phyloP scores from a whole-genome alignment of 2,113 vertebrate genomes.

The Geococcyx californianus region DNA sequence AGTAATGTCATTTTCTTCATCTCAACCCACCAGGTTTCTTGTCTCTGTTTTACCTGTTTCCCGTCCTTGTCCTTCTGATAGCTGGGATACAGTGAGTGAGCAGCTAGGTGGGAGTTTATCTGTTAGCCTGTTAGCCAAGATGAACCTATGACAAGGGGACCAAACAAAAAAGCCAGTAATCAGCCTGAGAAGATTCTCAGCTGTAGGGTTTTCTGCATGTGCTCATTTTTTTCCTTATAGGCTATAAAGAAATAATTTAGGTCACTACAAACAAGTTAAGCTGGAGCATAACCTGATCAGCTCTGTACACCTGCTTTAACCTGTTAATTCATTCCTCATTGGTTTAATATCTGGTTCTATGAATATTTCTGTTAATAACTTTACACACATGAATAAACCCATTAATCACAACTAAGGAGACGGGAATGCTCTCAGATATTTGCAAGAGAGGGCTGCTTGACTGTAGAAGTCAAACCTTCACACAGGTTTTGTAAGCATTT shows the following conservation, averaged over 20 bases:
- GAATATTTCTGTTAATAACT: constrained; percentile 35
- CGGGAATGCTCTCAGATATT: constrained; percentile 21
- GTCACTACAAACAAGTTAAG: neutral
- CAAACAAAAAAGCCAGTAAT: neutral
- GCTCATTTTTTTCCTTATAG: neutral
- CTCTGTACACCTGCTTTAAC: neutral
- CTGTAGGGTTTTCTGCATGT: neutral
- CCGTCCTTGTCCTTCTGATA: neutral
- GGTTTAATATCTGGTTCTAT: constrained; percentile 14
- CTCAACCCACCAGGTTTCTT: neutral
- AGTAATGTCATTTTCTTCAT: neutral
- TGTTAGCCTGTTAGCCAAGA: neutral
- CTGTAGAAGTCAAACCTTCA: neutral
- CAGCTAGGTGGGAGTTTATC: neutral
- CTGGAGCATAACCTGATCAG: neutral
- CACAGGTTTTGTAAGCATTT: neutral
- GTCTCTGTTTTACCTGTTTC: neutral
- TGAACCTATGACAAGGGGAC: neutral
- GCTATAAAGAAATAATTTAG: neutral
- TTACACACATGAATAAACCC: constrained; percentile 11
- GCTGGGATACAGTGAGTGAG: neutral
- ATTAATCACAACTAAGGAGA: constrained; percentile 43
- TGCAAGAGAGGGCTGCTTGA: neutral
- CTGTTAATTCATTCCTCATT: constrained; percentile 10
- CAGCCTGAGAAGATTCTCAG: neutral